Conservation (phyloP, 2,113 vertebrate species). For the Nerophis lumbriciformis region DNA sequence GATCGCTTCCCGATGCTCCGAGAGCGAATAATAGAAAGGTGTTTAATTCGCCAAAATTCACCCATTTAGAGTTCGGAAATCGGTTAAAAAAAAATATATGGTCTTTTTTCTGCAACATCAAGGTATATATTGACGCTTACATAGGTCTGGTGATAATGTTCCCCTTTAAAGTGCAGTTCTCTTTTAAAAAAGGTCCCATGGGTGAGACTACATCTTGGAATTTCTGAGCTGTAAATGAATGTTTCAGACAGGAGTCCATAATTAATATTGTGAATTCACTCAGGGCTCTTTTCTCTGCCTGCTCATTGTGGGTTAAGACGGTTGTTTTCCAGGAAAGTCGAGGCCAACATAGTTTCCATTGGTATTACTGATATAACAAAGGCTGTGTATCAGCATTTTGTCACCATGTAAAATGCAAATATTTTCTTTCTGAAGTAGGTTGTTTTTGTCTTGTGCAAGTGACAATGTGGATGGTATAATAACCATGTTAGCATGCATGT, state of each 20-base stretch:
- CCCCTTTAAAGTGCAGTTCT: no score
- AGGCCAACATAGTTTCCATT: background rate
- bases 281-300: background rate
- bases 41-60: no score
- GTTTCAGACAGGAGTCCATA: background rate
- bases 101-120: no score
- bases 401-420: background rate
- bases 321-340: background rate
- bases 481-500: slow-evolving; percentile 24
- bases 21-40: no score
- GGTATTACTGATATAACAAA: background rate
- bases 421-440: background rate
- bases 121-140: no score
- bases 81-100: no score
- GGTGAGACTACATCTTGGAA: no score
- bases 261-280: slow-evolving; percentile 7
- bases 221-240: slow-evolving; percentile 6
- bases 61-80: no score
- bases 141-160: no score
- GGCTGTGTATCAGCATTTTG: background rate
- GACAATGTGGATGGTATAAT: slow-evolving; percentile 18
- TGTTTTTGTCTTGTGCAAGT: slow-evolving; percentile 13
- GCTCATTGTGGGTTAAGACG: background rate
- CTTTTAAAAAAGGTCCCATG: no score
- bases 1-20: no score